Conservation (phyloP, 2,113 vertebrate species). For the Gasterosteus aculeatus region DNA sequence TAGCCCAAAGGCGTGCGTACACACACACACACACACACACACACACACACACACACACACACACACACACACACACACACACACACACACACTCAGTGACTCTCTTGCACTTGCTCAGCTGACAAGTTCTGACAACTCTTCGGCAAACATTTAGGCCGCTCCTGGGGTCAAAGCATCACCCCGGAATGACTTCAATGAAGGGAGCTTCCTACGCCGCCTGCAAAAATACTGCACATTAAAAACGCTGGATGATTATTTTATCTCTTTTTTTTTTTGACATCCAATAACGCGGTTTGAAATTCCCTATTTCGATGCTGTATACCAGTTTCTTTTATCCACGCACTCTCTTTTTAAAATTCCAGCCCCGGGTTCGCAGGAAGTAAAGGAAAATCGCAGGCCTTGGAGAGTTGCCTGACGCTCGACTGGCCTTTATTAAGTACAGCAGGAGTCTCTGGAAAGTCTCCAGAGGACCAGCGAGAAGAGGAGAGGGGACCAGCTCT, state of each 20-base stretch:
- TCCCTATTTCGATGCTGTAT: constrained; percentile 34
- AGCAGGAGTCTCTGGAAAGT: constrained; percentile 84
- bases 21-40: constrained; percentile 28
- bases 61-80: constrained; percentile 12
- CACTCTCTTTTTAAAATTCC: constrained; percentile 58
- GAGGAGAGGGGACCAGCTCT: constrained; percentile 65
- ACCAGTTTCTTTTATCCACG: constrained; percentile 47
- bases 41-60: constrained; percentile 30
- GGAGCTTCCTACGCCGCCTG: constrained; percentile 20
- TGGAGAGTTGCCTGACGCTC: constrained; percentile 87
- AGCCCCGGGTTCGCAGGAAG: constrained; percentile 83
- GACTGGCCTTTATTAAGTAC: constrained; percentile 91
- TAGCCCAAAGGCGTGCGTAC: constrained; percentile 28
- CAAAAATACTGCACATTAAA: constrained; percentile 27
- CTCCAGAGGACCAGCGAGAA: constrained; percentile 79
- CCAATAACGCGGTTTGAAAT: constrained; percentile 33
- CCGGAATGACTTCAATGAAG: constrained; percentile 37
- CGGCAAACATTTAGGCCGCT: constrained; percentile 65
- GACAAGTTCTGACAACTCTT: constrained; percentile 74
- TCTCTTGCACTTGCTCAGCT: constrained; percentile 48
- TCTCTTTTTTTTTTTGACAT: constrained; percentile 35
- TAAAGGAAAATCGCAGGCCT: constrained; percentile 82
- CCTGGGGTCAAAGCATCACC: constrained; percentile 45
- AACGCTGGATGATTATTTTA: constrained; percentile 35
- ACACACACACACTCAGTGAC: constrained; percentile 43